Evolutionary conservation across 1,140 invertebrate species (phyloP).

Genomic region (Papilio helenus): DNA sequence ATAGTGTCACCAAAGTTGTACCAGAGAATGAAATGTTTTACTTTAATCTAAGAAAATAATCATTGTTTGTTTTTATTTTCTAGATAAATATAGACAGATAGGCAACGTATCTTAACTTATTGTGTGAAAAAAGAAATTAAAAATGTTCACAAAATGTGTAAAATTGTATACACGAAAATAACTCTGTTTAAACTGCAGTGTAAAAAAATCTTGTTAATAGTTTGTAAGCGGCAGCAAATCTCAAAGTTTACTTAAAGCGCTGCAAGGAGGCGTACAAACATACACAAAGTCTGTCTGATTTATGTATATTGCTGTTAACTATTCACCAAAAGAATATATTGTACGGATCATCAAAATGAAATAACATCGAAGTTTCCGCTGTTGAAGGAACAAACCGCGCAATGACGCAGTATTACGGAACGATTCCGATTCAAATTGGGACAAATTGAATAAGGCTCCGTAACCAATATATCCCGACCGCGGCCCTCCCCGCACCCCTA

Average conservation of each 20-base stretch:
- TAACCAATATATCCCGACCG: constrained; percentile 18
- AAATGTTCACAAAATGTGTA: too few relatives aligned
- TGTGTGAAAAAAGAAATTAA: too few relatives aligned
- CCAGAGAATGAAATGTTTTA: neutral
- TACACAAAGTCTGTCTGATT: constrained; percentile 45
- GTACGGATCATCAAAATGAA: constrained; percentile 4
- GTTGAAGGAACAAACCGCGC: constrained; percentile 15
- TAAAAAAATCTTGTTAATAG: constrained; percentile 13
- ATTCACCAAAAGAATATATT: neutral
- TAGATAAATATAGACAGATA: too few relatives aligned
- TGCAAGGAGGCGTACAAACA: constrained; percentile 25
- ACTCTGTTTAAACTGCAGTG: neutral
- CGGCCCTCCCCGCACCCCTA: neutral
- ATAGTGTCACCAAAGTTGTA: constrained; percentile 2
- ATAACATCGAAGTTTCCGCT: constrained; percentile 10
- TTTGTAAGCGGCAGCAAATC: constrained; percentile 22
- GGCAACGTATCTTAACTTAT: too few relatives aligned
- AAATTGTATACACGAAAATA: neutral
- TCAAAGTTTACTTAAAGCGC: constrained; percentile 29
- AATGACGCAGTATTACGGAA: constrained; percentile 18
- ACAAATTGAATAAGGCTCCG: constrained; percentile 25
- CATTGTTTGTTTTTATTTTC: neutral
- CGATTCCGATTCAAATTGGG: constrained; percentile 19
- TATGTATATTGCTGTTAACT: constrained; percentile 48
- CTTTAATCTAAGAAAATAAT: neutral